A percentile compares a stretch with the other conserved stretches of the same genome.
phyloP scores from a whole-genome alignment of 2,797 vertebrate species.

The Steatocranus sp. region DNA sequence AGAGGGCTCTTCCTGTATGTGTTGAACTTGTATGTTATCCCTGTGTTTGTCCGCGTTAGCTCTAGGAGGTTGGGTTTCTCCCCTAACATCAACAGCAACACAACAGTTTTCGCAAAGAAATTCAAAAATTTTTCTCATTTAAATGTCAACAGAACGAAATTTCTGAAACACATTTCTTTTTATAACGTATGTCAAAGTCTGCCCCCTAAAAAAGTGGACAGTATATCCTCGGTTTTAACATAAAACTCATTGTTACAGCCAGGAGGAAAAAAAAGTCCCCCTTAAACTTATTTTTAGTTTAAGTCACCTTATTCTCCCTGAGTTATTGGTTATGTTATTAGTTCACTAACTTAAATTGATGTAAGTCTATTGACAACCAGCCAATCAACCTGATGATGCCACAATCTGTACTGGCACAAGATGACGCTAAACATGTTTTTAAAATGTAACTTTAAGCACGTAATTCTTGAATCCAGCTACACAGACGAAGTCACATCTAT shows the following conservation, averaged over 20 bases:
- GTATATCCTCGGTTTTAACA: background rate
- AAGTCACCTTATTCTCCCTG: background rate
- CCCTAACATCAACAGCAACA: fast-evolving
- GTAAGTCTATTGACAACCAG: background rate
- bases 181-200: background rate
- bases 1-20: background rate
- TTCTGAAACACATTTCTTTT: background rate
- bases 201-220: background rate
- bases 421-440: background rate
- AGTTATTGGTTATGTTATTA: background rate
- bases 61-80: background rate
- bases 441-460: background rate
- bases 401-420: background rate
- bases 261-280: background rate
- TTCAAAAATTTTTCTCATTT: background rate
- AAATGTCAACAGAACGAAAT: background rate
- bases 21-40: background rate
- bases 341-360: background rate
- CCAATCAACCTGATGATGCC: background rate
- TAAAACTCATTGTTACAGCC: background rate
- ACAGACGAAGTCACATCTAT: background rate
- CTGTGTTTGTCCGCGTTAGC: background rate
- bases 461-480: background rate
- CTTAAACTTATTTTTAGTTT: background rate
- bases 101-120: background rate